Evolutionary conservation across 2,797 vertebrate genomes (phyloP).

Genomic region (Jordanella pulchra): DNA sequence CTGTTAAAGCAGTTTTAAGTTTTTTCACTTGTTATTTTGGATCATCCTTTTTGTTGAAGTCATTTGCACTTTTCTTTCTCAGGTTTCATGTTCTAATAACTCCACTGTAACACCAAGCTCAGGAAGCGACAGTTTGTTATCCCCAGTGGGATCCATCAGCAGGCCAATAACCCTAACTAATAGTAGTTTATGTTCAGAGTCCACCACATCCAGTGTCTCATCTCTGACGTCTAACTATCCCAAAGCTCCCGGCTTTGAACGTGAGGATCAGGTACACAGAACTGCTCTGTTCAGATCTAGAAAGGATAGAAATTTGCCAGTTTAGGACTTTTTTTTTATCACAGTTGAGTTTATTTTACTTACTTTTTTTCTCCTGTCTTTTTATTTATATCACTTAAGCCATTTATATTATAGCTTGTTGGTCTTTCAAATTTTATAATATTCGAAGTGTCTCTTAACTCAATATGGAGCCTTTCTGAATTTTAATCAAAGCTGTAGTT

Average conservation of each 20-base stretch:
- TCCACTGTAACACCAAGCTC: slow-evolving; percentile 85
- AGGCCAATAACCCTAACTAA: slow-evolving; percentile 86
- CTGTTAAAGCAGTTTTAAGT: slow-evolving; percentile 35
- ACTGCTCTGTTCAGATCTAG: slow-evolving; percentile 56
- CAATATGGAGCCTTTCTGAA: background rate
- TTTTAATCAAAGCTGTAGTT: background rate
- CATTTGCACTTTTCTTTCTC: slow-evolving; percentile 79
- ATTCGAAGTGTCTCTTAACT: background rate
- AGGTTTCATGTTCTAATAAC: slow-evolving; percentile 89
- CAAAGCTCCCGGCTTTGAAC: slow-evolving; percentile 89
- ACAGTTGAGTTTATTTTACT: slow-evolving; percentile 23
- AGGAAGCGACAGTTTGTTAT: slow-evolving; percentile 88
- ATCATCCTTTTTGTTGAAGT: slow-evolving; percentile 62
- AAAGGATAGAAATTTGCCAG: slow-evolving; percentile 32
- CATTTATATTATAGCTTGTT: background rate
- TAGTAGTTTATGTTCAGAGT: slow-evolving; percentile 85
- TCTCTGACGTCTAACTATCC: slow-evolving; percentile 86
- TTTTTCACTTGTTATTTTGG: slow-evolving; percentile 33
- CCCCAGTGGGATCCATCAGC: slow-evolving; percentile 84
- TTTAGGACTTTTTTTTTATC: slow-evolving; percentile 16
- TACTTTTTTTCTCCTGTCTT: slow-evolving; percentile 33
- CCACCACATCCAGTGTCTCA: slow-evolving; percentile 82
- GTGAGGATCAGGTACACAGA: slow-evolving; percentile 88
- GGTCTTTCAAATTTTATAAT: slow-evolving; percentile 6
- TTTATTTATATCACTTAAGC: slow-evolving; percentile 20